Evolutionary conservation across 2,888 invertebrate genomes (phyloP).

Genomic region (Pseudoips prasinana): DNA sequence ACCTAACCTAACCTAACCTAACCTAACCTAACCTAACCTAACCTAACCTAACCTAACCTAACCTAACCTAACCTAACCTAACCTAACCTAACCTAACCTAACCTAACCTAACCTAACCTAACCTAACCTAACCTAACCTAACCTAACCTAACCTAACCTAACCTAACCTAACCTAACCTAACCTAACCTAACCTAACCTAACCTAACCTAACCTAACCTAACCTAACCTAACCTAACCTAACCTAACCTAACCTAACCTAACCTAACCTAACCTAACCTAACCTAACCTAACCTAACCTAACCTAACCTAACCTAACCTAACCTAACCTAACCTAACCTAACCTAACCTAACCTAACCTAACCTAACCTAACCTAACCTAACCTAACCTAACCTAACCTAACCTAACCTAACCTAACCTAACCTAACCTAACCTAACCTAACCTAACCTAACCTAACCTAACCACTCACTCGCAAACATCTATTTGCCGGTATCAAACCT

Average conservation of each 20-base stretch:
- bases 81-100: slow-evolving; percentile 10
- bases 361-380: slow-evolving; percentile 13
- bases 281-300: slow-evolving; percentile 9
- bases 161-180: slow-evolving; percentile 11
- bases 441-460: no score
- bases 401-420: slow-evolving; percentile 18
- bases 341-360: slow-evolving; percentile 16
- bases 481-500: no score
- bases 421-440: slow-evolving; percentile 18
- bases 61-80: slow-evolving; percentile 11
- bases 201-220: slow-evolving; percentile 13
- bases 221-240: slow-evolving; percentile 6
- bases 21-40: slow-evolving; percentile 10
- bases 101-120: slow-evolving; percentile 10
- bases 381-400: slow-evolving; percentile 12
- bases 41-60: slow-evolving; percentile 11
- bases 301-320: not conserved
- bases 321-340: slow-evolving; percentile 6
- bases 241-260: slow-evolving; percentile 14
- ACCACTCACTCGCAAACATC: no score
- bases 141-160: slow-evolving; percentile 11
- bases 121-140: slow-evolving; percentile 10
- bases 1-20: slow-evolving; percentile 9
- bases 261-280: slow-evolving; percentile 18
- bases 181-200: slow-evolving; percentile 11